These are phyloP conservation scores for Urophycis tenuis DNA, from an alignment of 2,797 vertebrate genomes.

Conservation along the genomic window DNA sequence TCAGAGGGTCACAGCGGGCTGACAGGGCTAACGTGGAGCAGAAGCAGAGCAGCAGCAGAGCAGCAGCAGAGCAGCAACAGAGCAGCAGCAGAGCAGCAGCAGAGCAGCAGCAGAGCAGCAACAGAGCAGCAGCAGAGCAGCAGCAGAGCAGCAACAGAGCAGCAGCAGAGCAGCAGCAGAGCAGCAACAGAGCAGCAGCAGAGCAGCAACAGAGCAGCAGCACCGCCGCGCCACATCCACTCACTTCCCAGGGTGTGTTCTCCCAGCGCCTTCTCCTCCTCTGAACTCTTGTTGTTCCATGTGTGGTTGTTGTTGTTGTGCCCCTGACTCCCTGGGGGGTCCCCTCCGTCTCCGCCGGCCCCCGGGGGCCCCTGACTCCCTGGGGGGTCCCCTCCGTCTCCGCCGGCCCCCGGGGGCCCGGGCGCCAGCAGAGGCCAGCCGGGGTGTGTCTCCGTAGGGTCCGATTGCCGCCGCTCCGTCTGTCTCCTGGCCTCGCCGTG, in stretches of 20 bases:
- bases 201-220: no score
- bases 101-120: no score
- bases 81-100: no score
- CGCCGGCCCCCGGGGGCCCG: conserved; percentile 1
- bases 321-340: conserved; percentile 16
- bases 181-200: neutral
- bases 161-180: neutral
- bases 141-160: neutral
- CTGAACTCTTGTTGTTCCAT: conserved; percentile 47
- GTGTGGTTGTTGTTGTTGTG: conserved; percentile 62
- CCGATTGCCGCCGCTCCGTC: neutral
- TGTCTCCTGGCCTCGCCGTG: neutral
- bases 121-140: no score
- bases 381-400: conserved; percentile 11
- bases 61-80: no score
- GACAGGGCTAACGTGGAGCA: no score
- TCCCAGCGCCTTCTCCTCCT: conserved; percentile 43
- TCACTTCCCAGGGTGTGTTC: conserved; percentile 48
- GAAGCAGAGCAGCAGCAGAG: no score
- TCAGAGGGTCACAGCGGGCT: neutral
- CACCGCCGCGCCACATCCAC: conserved; percentile 27
- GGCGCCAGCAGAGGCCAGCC: neutral
- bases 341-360: conserved; percentile 21
- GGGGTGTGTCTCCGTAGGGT: neutral
- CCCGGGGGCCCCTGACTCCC: conserved; percentile 19